phyloP scores from a whole-genome alignment of 2,113 vertebrate species.

The Turdus rufiventris region DNA sequence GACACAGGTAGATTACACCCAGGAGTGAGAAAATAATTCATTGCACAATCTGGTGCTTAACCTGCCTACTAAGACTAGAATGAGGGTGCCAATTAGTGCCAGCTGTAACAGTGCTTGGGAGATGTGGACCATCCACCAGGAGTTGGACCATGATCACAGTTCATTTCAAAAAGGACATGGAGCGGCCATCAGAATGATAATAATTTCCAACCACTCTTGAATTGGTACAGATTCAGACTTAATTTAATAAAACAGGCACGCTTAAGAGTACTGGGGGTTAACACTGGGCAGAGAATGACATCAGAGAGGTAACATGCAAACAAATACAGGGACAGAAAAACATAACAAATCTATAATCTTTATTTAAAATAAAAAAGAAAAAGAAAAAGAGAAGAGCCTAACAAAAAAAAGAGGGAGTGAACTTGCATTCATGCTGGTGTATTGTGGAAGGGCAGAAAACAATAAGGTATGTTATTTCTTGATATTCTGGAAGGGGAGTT shows the following conservation, averaged over 20 bases:
- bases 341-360: neutral
- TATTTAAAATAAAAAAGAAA: neutral
- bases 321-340: neutral
- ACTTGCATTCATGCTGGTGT: neutral
- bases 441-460: neutral
- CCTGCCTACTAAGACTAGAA: neutral
- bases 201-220: neutral
- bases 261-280: neutral
- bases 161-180: neutral
- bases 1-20: neutral
- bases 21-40: constrained; percentile 8
- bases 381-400: neutral
- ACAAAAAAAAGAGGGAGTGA: neutral
- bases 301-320: neutral
- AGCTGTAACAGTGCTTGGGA: neutral
- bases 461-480: neutral
- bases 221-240: neutral
- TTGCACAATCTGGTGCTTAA: neutral
- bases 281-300: neutral
- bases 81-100: neutral
- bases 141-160: neutral
- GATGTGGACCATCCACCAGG: neutral
- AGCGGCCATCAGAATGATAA: neutral
- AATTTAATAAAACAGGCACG: neutral
- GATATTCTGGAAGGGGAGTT: neutral